phyloP scores from a whole-genome alignment of 1,140 invertebrate genomes.

The Aphaenogaster rudis region DNA sequence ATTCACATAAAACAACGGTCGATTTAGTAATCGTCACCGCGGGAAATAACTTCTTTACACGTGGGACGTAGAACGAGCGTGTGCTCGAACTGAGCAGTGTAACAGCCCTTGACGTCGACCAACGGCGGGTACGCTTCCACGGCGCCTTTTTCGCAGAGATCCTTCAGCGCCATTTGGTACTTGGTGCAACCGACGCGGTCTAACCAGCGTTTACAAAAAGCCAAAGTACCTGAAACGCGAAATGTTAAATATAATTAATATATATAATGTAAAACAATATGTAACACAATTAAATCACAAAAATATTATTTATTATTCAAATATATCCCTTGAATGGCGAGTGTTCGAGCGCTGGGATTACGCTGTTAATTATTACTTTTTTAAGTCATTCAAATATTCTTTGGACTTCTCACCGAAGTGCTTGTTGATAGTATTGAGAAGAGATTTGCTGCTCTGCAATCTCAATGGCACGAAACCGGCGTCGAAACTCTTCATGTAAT shows the following conservation, averaged over 20 bases:
- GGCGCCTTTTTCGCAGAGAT: slow-evolving; percentile 98
- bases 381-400: not conserved
- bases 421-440: slow-evolving; percentile 98
- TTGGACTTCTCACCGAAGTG: slow-evolving; percentile 91
- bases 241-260: not conserved
- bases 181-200: slow-evolving; percentile 98
- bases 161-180: slow-evolving; percentile 99
- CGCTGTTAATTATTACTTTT: not conserved
- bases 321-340: not conserved
- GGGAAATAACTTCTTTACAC: slow-evolving; percentile 99
- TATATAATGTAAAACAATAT: too few relatives aligned
- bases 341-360: not conserved
- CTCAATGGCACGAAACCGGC: slow-evolving; percentile 96
- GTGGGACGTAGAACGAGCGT: slow-evolving; percentile 99
- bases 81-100: slow-evolving; percentile 99
- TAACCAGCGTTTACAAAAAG: slow-evolving; percentile 99
- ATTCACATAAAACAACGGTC: slow-evolving; percentile 30
- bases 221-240: slow-evolving; percentile 91
- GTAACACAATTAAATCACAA: too few relatives aligned
- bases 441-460: slow-evolving; percentile 96
- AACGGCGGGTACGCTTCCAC: slow-evolving; percentile 99
- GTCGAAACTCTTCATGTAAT: slow-evolving; percentile 99
- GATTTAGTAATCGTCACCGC: slow-evolving; percentile 97
- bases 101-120: slow-evolving; percentile 98
- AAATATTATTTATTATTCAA: too few relatives aligned